Conservation (phyloP, 2,113 vertebrate species). For the Macaca nemestrina region DNA sequence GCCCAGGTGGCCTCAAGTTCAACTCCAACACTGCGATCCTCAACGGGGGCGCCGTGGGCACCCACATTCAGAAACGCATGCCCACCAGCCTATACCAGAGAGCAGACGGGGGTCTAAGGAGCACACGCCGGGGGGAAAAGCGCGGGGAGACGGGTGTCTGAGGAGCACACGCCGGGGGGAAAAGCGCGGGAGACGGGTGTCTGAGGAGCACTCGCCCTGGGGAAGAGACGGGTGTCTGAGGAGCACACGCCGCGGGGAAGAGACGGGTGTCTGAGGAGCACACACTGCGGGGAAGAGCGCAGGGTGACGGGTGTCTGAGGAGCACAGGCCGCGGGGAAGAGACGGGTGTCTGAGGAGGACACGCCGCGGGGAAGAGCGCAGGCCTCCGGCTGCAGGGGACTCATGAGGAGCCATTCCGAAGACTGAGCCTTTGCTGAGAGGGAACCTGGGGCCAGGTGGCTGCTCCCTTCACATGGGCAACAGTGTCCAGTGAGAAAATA, state of each 20-base stretch:
- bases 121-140: constrained; percentile 80
- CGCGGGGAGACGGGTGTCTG: background rate
- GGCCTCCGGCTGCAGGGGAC: background rate
- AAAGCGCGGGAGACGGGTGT: too few relatives aligned
- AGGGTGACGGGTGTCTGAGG: constrained; percentile 76
- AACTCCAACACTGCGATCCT: constrained; percentile 94
- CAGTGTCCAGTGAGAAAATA: background rate
- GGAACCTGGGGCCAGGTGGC: background rate
- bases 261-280: too few relatives aligned
- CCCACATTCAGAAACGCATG: constrained; percentile 89
- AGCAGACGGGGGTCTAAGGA: constrained; percentile 89
- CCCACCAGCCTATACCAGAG: constrained; percentile 83
- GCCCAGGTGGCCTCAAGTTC: constrained; percentile 86
- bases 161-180: accelerated
- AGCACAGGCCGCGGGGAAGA: constrained; percentile 82
- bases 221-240: too few relatives aligned
- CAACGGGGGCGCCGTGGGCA: constrained; percentile 90
- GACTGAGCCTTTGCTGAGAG: background rate
- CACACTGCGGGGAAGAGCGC: background rate
- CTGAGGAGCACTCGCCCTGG: too few relatives aligned
- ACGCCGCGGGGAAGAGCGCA: constrained; percentile 69
- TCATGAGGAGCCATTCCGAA: background rate
- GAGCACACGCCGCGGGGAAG: accelerated
- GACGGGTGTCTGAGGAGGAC: constrained; percentile 83
- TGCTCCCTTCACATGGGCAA: background rate